phyloP scores from a whole-genome alignment of 2,113 vertebrate genomes.

The Anoura caudifer region DNA sequence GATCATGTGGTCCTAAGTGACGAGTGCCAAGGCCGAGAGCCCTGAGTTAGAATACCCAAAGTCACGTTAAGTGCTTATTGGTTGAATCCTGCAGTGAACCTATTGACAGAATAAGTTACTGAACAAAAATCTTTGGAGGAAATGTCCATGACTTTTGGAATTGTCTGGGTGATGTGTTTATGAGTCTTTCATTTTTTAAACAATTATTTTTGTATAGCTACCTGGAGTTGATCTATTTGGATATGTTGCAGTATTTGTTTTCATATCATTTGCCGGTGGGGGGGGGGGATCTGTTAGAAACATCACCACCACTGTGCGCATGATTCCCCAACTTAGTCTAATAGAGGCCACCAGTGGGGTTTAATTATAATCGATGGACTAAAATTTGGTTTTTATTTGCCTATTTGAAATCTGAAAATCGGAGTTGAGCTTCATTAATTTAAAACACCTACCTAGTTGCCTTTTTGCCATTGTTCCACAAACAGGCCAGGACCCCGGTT shows the following conservation, averaged over 20 bases:
- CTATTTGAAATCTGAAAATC: neutral
- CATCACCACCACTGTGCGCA: neutral
- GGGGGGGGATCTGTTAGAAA: neutral
- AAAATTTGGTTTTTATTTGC: slow-evolving; percentile 8
- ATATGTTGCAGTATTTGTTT: neutral
- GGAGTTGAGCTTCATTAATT: neutral
- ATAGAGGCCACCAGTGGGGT: neutral
- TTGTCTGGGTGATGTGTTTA: neutral
- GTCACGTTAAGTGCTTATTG: neutral
- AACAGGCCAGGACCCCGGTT: neutral
- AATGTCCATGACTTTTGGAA: neutral
- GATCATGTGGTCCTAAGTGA: neutral
- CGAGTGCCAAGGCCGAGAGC: neutral
- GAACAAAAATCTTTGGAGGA: neutral
- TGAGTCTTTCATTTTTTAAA: neutral
- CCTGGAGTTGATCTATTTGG: neutral
- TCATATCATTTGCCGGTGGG: neutral
- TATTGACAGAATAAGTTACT: neutral
- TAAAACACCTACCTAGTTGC: neutral
- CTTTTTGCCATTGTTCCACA: neutral
- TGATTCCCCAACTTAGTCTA: neutral
- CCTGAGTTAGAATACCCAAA: neutral
- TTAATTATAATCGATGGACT: neutral
- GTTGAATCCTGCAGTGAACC: neutral
- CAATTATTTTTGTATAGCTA: neutral